A percentile compares a stretch with the other conserved stretches of the same genome.
These are phyloP conservation scores for Drosophila neocordata DNA, from an alignment of 1,140 invertebrate species.

Conservation along the genomic window DNA sequence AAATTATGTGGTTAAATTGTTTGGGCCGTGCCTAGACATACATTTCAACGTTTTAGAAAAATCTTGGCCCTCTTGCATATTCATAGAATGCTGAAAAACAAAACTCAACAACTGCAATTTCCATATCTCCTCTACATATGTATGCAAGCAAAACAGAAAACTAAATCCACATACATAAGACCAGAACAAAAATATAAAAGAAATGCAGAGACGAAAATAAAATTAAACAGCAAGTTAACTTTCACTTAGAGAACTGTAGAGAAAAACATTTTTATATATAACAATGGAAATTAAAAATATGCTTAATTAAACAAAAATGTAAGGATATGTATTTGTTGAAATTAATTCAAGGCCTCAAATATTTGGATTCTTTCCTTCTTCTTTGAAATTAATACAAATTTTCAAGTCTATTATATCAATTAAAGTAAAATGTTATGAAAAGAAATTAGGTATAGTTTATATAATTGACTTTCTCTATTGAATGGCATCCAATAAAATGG, in stretches of 20 bases:
- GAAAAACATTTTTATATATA: background rate
- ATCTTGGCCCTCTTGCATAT: slow-evolving; percentile 47
- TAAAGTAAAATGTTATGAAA: too few relatives aligned
- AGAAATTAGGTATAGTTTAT: too few relatives aligned
- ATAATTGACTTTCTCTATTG: too few relatives aligned
- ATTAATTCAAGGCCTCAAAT: too few relatives aligned
- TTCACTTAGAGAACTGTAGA: background rate
- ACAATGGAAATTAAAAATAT: slow-evolving; percentile 14
- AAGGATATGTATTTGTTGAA: too few relatives aligned
- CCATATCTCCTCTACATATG: slow-evolving; percentile 62
- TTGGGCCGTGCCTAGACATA: slow-evolving; percentile 49
- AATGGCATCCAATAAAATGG: too few relatives aligned
- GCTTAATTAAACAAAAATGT: too few relatives aligned
- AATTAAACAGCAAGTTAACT: slow-evolving; percentile 30
- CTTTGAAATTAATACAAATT: too few relatives aligned
- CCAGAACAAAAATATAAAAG: slow-evolving; percentile 15
- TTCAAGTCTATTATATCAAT: too few relatives aligned
- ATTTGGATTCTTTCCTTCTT: too few relatives aligned
- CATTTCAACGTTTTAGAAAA: background rate
- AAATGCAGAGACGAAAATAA: slow-evolving; percentile 32
- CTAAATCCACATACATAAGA: background rate
- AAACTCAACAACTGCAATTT: slow-evolving; percentile 46
- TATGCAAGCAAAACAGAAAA: slow-evolving; percentile 6
- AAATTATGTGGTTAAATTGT: slow-evolving; percentile 80
- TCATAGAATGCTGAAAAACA: slow-evolving; percentile 48